These are phyloP conservation scores for Triops longicaudatus DNA, from an alignment of 1,140 invertebrate genomes.

Conservation along the genomic window DNA sequence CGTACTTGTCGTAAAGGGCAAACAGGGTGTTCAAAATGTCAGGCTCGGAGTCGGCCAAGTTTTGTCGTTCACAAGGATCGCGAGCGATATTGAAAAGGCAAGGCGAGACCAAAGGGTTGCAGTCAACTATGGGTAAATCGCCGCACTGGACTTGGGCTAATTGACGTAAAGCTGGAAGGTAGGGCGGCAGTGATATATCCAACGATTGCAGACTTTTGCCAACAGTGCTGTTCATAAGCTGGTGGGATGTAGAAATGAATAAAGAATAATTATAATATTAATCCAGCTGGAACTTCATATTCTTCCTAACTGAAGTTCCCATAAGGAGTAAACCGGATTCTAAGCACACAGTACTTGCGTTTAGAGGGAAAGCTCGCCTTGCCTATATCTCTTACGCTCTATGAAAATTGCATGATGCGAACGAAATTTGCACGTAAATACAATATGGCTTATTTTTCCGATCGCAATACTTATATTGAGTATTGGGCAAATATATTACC, in stretches of 20 bases:
- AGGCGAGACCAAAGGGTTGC: constrained; percentile 51
- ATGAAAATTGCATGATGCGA: too few species aligned
- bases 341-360: too few species aligned
- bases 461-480: too few species aligned
- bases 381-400: too few species aligned
- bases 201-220: not conserved
- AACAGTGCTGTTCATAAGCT: not conserved
- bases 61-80: constrained; percentile 79
- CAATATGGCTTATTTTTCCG: too few species aligned
- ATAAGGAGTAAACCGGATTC: too few species aligned
- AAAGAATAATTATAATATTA: too few species aligned
- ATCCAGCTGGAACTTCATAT: too few species aligned
- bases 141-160: constrained; percentile 42
- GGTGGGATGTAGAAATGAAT: not conserved
- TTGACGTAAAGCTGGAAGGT: constrained; percentile 40
- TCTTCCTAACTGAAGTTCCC: too few species aligned
- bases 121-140: constrained; percentile 36
- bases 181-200: not conserved
- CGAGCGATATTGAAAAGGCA: constrained; percentile 68
- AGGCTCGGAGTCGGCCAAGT: constrained; percentile 59
- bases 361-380: too few species aligned
- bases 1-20: constrained; percentile 47
- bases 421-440: too few species aligned
- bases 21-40: constrained; percentile 51
- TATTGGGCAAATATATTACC: not conserved